phyloP scores from a whole-genome alignment of 2,797 vertebrate genomes.

The Enteromius unitaeniatus region DNA sequence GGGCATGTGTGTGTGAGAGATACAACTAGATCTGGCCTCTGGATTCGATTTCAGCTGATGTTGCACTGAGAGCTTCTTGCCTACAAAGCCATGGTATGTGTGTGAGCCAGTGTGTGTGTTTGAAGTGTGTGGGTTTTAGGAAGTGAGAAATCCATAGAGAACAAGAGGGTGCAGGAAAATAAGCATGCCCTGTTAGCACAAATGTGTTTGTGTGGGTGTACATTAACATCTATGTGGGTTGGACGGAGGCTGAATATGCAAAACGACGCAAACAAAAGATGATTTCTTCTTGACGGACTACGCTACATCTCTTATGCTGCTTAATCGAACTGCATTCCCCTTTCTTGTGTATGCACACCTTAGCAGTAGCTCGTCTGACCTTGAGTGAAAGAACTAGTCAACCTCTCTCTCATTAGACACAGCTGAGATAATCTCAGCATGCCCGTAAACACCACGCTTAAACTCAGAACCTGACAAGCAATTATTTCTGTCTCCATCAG shows the following conservation, averaged over 20 bases:
- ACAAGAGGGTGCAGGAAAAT: conserved; percentile 71
- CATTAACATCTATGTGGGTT: conserved; percentile 84
- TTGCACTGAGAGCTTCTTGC: conserved; percentile 67
- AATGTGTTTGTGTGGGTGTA: conserved; percentile 85
- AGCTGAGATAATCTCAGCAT: conserved; percentile 19
- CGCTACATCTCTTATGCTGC: conserved; percentile 36
- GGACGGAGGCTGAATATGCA: conserved; percentile 80
- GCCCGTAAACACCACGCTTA: conserved; percentile 7
- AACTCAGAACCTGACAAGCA: conserved; percentile 52
- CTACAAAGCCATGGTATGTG: conserved; percentile 37
- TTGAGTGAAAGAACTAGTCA: conserved; percentile 48
- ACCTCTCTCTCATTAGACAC: conserved; percentile 31
- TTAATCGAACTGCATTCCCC: conserved; percentile 31
- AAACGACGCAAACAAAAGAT: conserved; percentile 79
- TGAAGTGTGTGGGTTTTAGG: conserved; percentile 67
- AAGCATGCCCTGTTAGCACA: conserved; percentile 82
- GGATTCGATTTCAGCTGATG: conserved; percentile 83
- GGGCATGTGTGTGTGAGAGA: conserved; percentile 77
- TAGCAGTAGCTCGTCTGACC: conserved; percentile 30
- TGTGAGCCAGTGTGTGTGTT: conserved; percentile 58
- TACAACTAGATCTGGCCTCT: conserved; percentile 73
- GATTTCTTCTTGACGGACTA: conserved; percentile 70
- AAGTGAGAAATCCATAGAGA: conserved; percentile 63
- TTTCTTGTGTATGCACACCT: conserved; percentile 24
- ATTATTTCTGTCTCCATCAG: conserved; percentile 40